Percentiles rank a stretch among this genome's conserved stretches.
These are phyloP conservation scores for Malachius bipustulatus DNA, from an alignment of 2,888 invertebrate species.

Conservation along the genomic window DNA sequence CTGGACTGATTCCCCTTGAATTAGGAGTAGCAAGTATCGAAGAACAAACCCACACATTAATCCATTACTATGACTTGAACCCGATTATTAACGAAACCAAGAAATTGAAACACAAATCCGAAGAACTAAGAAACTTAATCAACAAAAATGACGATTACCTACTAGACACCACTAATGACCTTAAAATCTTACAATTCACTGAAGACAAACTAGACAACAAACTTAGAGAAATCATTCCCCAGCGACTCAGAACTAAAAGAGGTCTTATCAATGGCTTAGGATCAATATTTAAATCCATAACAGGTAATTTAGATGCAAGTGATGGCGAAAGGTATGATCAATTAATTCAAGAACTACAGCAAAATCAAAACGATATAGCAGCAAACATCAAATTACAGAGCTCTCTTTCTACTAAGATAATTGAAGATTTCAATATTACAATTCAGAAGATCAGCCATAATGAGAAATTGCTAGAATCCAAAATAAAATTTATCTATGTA, in stretches of 20 bases:
- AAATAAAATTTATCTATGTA: constrained; percentile 4
- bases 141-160: constrained; percentile 8
- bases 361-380: constrained; percentile 12
- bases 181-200: constrained; percentile 9
- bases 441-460: constrained; percentile 13
- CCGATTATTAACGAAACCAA: constrained; percentile 10
- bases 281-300: not conserved
- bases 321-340: not conserved
- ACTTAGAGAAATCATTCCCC: constrained; percentile 10
- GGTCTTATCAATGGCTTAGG: not conserved
- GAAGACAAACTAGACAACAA: constrained; percentile 9
- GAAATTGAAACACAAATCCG: constrained; percentile 9
- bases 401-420: constrained; percentile 8
- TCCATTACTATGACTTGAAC: constrained; percentile 11
- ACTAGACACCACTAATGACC: constrained; percentile 3
- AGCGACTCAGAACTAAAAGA: constrained; percentile 6
- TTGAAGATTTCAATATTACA: constrained; percentile 13
- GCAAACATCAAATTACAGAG: constrained; percentile 8
- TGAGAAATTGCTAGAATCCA: constrained; percentile 9
- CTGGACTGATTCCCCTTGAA: constrained; percentile 12
- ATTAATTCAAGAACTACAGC: constrained; percentile 13
- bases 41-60: constrained; percentile 10
- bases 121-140: constrained; percentile 3
- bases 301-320: not conserved
- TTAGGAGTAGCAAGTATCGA: constrained; percentile 11